Evolutionary conservation across 2,797 vertebrate species (phyloP).

Genomic region (Taeniopygia guttata): DNA sequence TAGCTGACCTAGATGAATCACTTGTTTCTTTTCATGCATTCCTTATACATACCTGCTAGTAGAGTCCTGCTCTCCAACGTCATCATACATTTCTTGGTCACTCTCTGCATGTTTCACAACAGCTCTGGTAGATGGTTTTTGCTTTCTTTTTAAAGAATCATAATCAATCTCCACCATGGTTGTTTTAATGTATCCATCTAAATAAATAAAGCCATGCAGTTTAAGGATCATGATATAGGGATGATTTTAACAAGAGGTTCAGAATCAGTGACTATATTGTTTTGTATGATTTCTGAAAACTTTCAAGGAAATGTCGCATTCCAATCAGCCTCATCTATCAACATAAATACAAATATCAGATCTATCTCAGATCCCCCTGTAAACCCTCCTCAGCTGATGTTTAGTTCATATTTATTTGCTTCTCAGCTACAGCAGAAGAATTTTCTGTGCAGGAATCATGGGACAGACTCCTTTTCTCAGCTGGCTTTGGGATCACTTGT

Average conservation of each 20-base stretch:
- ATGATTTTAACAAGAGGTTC: neutral
- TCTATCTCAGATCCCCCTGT: neutral
- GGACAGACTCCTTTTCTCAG: neutral
- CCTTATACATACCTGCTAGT: slow-evolving; percentile 58
- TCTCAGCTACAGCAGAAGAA: neutral
- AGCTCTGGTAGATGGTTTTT: neutral
- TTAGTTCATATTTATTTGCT: neutral
- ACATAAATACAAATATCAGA: neutral
- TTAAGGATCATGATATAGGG: neutral
- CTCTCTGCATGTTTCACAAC: slow-evolving; percentile 5
- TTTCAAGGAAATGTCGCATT: neutral
- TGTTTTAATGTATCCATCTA: slow-evolving; percentile 94
- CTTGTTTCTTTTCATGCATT: neutral
- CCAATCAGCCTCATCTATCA: neutral
- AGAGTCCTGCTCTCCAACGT: slow-evolving; percentile 76
- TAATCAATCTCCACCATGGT: slow-evolving; percentile 87
- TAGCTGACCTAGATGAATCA: neutral
- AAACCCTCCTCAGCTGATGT: neutral
- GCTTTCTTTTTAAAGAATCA: slow-evolving; percentile 80
- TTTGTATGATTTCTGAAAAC: neutral
- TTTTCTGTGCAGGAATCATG: neutral
- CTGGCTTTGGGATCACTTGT: neutral
- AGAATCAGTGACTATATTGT: neutral
- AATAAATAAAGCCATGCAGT: neutral
- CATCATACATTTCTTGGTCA: slow-evolving; percentile 90